Percentiles rank a stretch among this genome's conserved stretches.
These are phyloP conservation scores for Muntiacus muntjak DNA, from an alignment of 2,113 vertebrate genomes.

Conservation along the genomic window DNA sequence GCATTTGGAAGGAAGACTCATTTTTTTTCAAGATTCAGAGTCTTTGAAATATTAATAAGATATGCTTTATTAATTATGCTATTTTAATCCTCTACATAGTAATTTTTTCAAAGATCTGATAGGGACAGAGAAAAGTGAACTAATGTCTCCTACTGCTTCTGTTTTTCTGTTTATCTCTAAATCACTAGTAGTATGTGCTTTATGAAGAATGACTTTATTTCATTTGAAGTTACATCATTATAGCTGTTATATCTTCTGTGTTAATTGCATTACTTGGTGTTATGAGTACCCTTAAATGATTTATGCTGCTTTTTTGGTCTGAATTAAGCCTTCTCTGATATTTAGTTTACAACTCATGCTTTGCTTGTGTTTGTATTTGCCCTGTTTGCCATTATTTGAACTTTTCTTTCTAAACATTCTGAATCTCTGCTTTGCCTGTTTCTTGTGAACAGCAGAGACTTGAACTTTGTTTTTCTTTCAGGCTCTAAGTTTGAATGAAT, in stretches of 20 bases:
- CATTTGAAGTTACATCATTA: background rate
- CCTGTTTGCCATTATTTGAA: background rate
- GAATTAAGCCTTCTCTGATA: background rate
- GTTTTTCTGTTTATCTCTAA: background rate
- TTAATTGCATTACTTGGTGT: background rate
- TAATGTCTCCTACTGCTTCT: background rate
- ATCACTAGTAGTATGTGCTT: background rate
- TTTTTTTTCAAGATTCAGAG: background rate
- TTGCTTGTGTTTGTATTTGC: background rate
- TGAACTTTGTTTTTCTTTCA: background rate
- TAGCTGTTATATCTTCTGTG: background rate
- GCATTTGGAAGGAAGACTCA: background rate
- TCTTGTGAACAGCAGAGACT: background rate
- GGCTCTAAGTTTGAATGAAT: background rate
- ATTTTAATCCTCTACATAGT: background rate
- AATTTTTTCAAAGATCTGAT: background rate
- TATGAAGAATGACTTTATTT: background rate
- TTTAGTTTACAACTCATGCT: background rate
- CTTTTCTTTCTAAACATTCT: background rate
- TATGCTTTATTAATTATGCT: background rate
- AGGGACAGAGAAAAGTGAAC: background rate
- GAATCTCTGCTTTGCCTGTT: background rate
- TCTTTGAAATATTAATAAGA: background rate
- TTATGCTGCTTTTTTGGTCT: background rate
- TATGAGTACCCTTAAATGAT: background rate